Percentiles rank a stretch among this genome's conserved stretches.
Evolutionary conservation across 2,797 vertebrate genomes (phyloP).

Genomic region (Lindbergichthys nudifrons): DNA sequence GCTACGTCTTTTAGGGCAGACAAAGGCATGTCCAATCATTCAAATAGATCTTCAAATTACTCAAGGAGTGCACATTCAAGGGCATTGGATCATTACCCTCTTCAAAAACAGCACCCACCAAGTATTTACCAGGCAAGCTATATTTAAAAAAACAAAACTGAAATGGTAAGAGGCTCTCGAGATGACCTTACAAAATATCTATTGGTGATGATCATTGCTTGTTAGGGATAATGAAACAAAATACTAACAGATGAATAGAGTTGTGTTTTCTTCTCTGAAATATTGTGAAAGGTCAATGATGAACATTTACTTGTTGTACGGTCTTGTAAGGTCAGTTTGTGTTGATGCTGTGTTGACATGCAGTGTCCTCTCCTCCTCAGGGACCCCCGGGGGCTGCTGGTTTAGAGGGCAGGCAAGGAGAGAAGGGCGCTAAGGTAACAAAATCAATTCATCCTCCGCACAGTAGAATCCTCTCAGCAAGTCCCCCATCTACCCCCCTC

Average conservation of each 20-base stretch:
- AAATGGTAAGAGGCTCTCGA: background rate
- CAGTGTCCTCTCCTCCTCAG: slow-evolving; percentile 79
- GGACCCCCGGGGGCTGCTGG: slow-evolving; percentile 92
- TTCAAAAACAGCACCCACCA: background rate
- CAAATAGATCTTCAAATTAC: slow-evolving; percentile 27
- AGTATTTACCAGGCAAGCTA: slow-evolving; percentile 36
- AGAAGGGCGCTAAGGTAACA: slow-evolving; percentile 97
- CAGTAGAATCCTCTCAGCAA: slow-evolving; percentile 52
- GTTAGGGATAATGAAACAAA: background rate
- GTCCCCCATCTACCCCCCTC: slow-evolving; percentile 2
- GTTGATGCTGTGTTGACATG: slow-evolving; percentile 33
- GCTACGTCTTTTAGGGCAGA: slow-evolving; percentile 5
- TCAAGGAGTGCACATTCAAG: slow-evolving; percentile 33
- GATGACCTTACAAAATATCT: background rate
- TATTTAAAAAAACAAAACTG: slow-evolving; percentile 2
- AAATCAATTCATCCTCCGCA: slow-evolving; percentile 61
- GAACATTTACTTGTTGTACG: background rate
- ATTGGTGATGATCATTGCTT: background rate
- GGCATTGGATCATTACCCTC: slow-evolving; percentile 21
- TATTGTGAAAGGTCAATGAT: background rate
- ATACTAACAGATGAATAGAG: background rate
- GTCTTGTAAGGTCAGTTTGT: slow-evolving; percentile 11
- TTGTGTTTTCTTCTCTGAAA: slow-evolving; percentile 5
- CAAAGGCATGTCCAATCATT: slow-evolving; percentile 26
- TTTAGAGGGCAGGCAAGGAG: slow-evolving; percentile 96